These are phyloP conservation scores for Troglohyphantes excavatus DNA, from an alignment of 2,888 invertebrate species.

Conservation along the genomic window DNA sequence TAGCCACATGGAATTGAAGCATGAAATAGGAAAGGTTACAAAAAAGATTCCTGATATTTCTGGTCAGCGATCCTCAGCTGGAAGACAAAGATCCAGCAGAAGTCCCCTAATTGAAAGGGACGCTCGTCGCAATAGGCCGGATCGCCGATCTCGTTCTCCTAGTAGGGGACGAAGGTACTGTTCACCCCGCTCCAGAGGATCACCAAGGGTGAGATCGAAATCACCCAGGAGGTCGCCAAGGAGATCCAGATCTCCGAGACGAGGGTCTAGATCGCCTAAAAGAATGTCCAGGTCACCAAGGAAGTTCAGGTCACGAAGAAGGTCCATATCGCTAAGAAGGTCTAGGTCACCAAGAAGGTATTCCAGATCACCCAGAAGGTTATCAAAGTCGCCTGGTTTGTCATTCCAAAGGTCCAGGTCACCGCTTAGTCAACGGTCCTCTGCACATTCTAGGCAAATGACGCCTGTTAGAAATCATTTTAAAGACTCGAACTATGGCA, in stretches of 20 bases:
- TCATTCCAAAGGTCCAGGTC: too few relatives aligned
- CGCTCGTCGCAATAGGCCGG: background rate
- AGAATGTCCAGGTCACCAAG: constrained; percentile 13
- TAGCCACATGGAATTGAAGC: constrained; percentile 98
- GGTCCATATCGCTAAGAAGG: constrained; percentile 14
- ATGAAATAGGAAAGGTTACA: constrained; percentile 89
- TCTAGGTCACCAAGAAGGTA: constrained; percentile 20
- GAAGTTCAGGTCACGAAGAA: background rate
- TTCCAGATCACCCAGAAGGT: constrained; percentile 21
- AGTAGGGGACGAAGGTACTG: background rate
- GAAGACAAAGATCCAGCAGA: background rate
- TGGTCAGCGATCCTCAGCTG: background rate
- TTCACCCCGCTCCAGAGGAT: constrained; percentile 6
- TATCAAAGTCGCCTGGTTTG: constrained; percentile 35
- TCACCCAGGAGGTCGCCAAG: background rate
- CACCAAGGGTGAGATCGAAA: constrained; percentile 5
- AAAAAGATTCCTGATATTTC: background rate
- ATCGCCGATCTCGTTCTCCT: background rate
- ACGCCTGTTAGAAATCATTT: background rate
- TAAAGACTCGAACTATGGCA: background rate
- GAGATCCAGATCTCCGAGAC: constrained; percentile 1
- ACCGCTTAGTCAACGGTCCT: background rate
- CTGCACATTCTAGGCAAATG: background rate
- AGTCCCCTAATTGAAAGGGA: background rate
- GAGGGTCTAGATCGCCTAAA: constrained; percentile 30